phyloP scores from a whole-genome alignment of 2,888 invertebrate genomes.

The Patella caerulea region DNA sequence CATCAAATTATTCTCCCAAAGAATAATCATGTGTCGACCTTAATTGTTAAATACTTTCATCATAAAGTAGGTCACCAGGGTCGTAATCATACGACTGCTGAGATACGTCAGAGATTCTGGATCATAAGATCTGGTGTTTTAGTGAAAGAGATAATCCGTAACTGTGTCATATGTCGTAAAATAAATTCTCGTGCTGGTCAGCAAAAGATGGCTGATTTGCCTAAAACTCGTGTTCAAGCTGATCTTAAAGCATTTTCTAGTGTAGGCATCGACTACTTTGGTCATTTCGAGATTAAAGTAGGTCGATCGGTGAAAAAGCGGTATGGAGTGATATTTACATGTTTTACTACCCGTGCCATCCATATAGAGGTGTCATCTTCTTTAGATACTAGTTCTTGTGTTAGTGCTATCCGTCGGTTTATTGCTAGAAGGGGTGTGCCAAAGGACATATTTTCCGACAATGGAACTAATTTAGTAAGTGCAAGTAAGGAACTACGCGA shows the following conservation, averaged over 20 bases:
- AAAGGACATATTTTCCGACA: slow-evolving; percentile 9
- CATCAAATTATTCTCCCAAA: slow-evolving; percentile 4
- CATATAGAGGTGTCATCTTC: not conserved
- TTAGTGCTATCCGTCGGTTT: not conserved
- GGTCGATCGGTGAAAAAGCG: not conserved
- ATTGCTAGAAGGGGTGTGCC: slow-evolving; percentile 6
- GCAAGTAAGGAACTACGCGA: slow-evolving; percentile 6
- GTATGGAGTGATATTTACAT: slow-evolving; percentile 13
- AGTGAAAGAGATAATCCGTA: slow-evolving; percentile 9
- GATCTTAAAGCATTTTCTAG: not conserved
- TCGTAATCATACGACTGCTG: not conserved
- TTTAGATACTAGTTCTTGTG: not conserved
- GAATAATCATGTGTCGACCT: not conserved
- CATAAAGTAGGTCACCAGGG: slow-evolving; percentile 11
- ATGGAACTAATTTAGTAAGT: slow-evolving; percentile 14
- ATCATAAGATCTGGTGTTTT: not conserved
- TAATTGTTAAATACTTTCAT: slow-evolving; percentile 9
- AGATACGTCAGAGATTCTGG: slow-evolving; percentile 12
- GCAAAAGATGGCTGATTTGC: too few relatives aligned
- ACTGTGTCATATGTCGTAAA: slow-evolving; percentile 1
- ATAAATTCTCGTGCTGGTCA: too few relatives aligned
- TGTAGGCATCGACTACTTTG: not conserved
- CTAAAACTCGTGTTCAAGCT: not conserved
- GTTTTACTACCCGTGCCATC: not conserved
- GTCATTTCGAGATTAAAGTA: slow-evolving; percentile 2